A percentile compares a stretch with the other conserved stretches of the same genome.
Evolutionary conservation across 92 coral and sea anemone genomes (phyloP).

Genomic region (Paramuricea clavata): DNA sequence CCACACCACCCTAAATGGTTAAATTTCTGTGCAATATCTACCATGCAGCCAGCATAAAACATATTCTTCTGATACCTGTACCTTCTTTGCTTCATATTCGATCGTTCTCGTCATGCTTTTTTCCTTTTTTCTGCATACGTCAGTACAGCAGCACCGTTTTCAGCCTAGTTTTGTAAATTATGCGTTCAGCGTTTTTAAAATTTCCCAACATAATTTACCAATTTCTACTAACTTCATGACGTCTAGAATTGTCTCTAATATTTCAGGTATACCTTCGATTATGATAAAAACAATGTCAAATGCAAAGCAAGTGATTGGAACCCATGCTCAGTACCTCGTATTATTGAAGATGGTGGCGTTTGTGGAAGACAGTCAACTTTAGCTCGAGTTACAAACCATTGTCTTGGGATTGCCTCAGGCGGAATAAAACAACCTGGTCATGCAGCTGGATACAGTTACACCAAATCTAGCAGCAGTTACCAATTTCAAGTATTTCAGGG

Average conservation of each 20-base stretch:
- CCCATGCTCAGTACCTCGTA: slow-evolving; percentile 34
- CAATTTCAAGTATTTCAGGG: slow-evolving; percentile 9
- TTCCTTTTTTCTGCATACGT: no score
- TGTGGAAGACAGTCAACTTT: slow-evolving; percentile 43
- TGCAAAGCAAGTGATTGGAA: slow-evolving; percentile 44
- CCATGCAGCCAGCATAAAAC: no score
- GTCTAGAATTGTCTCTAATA: neutral
- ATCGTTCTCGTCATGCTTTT: no score
- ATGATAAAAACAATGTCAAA: neutral
- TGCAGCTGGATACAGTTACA: slow-evolving; percentile 31
- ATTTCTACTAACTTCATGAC: no score
- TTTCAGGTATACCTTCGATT: slow-evolving; percentile 8
- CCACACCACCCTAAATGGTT: no score
- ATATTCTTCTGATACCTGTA: no score
- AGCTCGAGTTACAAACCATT: slow-evolving; percentile 15
- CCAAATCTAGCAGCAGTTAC: neutral
- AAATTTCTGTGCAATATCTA: no score
- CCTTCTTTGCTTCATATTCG: no score
- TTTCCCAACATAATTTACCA: no score
- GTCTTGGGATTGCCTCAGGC: slow-evolving; percentile 17
- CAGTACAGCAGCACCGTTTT: no score
- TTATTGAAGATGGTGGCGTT: slow-evolving; percentile 45
- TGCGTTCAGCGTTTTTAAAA: no score
- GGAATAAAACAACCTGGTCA: slow-evolving; percentile 26
- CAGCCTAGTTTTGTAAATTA: no score